phyloP scores from a whole-genome alignment of 2,113 vertebrate species.

The Chrysochloris asiatica region DNA sequence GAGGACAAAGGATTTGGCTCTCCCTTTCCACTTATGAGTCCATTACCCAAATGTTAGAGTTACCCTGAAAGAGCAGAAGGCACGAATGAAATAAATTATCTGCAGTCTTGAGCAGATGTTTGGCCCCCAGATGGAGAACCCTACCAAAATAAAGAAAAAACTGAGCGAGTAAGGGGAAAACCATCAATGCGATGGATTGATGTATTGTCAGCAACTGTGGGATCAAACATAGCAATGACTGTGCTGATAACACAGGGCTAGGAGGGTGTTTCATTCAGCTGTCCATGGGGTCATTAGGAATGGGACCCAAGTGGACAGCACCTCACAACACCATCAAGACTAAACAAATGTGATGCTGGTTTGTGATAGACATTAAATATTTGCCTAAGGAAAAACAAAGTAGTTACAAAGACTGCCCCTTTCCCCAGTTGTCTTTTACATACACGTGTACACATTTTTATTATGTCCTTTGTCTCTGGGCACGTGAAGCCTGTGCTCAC shows the following conservation, averaged over 20 bases:
- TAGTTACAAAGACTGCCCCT: background rate
- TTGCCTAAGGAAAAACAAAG: background rate
- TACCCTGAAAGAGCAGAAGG: no score
- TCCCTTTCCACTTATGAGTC: background rate
- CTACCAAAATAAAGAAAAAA: no score
- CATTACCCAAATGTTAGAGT: background rate
- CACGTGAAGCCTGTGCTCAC: background rate
- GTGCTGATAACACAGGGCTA: background rate
- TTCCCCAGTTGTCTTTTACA: background rate
- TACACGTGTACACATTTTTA: background rate
- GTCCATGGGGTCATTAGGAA: background rate
- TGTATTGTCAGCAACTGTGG: no score
- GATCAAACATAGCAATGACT: background rate
- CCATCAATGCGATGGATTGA: background rate
- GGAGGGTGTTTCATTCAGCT: no score
- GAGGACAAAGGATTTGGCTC: background rate
- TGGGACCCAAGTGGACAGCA: background rate
- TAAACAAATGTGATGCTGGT: fast-evolving
- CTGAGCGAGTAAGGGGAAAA: no score
- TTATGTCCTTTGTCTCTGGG: background rate
- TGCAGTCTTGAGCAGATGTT: background rate
- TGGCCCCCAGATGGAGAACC: background rate
- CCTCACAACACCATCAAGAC: no score
- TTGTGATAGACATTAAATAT: fast-evolving
- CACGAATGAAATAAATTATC: background rate